Evolutionary conservation across 2,797 vertebrate species (phyloP), one percentile per base, ranked within the genome.

Genomic region (Crenuchus spilurus): DNA sequence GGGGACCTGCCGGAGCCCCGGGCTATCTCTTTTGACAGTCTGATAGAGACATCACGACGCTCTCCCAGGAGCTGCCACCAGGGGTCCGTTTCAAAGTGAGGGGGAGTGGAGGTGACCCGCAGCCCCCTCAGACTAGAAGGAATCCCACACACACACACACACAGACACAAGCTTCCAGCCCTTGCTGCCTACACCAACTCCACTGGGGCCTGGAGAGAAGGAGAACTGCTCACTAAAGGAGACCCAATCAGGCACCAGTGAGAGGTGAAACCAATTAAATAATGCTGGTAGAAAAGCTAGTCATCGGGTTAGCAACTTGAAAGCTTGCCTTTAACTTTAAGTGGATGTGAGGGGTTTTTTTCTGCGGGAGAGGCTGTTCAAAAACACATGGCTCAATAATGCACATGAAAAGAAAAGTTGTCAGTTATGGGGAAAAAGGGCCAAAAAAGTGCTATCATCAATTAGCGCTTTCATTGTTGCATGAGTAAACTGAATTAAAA

Each of bases 11-110:
- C 80, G 86, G 85, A 91, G 92, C 92, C 92, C 90, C 86, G 80
- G 92, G 93, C 92, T 89, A 91, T 93, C 90, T 92, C 87, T 93
- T 92, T 90, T 93, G 93, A 93, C 92, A 93, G 90, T 87, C 91
- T 93, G 93, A 94, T 94, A 92, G 91, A 94, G 92, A 93, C 92
- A 94, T 94, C 93, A 93, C 86, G 87, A 84, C 85, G 86, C 79
- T 92, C 92, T 94, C 92, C 86, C 89, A 91, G 91, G 92, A 92
- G 86, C 90, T 90, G 91, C 91, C 89, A 92, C 89, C 91, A 90
- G 92, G 90, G 90, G 89, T 92, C 91, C 86, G 76, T 91, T 94
- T 93, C 92, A 93, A 92, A 93, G 91, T 85, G 85, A 91, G 91
- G 90, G 89, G 92, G 88, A 90, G 90, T 91, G 88, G 89, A 92